These are phyloP conservation scores for Steinernema feltiae DNA, from an alignment of 1,140 invertebrate genomes.

Conservation along the genomic window DNA sequence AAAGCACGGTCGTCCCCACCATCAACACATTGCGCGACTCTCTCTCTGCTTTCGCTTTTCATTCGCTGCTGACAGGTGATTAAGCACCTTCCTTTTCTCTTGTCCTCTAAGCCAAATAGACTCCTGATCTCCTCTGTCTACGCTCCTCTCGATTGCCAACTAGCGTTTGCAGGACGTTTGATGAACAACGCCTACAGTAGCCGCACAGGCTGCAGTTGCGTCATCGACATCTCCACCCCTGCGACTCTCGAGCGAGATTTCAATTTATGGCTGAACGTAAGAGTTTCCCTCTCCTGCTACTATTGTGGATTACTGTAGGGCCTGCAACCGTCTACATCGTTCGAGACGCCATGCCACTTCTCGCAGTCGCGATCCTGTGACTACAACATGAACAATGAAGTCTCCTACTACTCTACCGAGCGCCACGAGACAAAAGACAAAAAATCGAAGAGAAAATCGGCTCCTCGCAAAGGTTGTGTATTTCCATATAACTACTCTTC, in stretches of 20 bases:
- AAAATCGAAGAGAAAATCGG: slow-evolving; percentile 17
- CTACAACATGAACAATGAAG: slow-evolving; percentile 12
- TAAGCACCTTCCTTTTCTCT: slow-evolving; percentile 10
- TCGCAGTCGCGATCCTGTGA: neutral
- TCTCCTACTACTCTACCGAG: neutral
- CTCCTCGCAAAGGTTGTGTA: slow-evolving; percentile 15
- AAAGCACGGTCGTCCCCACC: slow-evolving; percentile 9
- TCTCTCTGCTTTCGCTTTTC: slow-evolving; percentile 14
- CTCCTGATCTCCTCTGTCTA: neutral
- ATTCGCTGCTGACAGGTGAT: slow-evolving; percentile 8
- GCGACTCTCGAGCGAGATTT: slow-evolving; percentile 50
- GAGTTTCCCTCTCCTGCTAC: slow-evolving; percentile 16
- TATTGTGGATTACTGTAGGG: neutral
- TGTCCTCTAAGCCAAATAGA: neutral
- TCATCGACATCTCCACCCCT: slow-evolving; percentile 51
- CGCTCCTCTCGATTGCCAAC: neutral
- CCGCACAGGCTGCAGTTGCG: slow-evolving; percentile 25
- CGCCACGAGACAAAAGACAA: slow-evolving; percentile 15
- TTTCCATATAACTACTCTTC: neutral
- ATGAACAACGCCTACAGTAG: slow-evolving; percentile 6
- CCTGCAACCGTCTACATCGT: neutral
- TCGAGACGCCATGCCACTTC: neutral
- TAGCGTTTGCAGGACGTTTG: neutral
- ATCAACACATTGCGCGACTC: slow-evolving; percentile 13
- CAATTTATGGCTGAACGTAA: slow-evolving; percentile 52